Percentiles rank a stretch among this genome's conserved stretches.
Conservation (phyloP, 2,797 vertebrate species). For the Fratercula arctica region DNA sequence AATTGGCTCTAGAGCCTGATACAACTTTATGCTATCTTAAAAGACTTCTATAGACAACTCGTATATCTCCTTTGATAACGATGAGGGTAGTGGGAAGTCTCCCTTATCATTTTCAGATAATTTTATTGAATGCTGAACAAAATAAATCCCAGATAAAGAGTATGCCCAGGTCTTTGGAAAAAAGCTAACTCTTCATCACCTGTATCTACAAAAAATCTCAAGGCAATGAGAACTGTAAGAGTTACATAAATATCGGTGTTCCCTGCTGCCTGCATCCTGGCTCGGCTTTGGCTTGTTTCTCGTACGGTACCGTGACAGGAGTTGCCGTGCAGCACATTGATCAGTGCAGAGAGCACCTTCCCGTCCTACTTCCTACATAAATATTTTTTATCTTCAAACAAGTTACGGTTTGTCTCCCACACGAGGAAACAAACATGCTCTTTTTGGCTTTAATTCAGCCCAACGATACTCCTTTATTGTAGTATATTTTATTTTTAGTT, state of each 20-base stretch:
- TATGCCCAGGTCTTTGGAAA: neutral
- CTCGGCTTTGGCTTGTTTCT: neutral
- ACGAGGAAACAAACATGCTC: neutral
- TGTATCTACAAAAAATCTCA: neutral
- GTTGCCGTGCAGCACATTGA: neutral
- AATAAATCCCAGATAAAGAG: neutral
- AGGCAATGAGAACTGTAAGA: neutral
- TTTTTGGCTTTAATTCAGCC: neutral
- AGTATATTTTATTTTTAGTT: neutral
- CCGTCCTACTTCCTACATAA: neutral
- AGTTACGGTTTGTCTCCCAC: neutral
- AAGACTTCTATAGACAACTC: neutral
- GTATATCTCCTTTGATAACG: neutral
- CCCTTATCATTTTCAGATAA: neutral
- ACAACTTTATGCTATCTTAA: neutral
- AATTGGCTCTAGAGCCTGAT: neutral
- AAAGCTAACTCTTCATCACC: neutral
- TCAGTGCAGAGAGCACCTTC: neutral
- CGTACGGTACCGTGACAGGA: neutral
- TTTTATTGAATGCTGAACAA: neutral
- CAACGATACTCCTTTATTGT: neutral
- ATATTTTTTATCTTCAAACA: neutral
- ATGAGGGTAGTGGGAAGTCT: neutral
- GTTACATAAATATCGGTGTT: neutral
- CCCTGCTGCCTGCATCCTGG: accelerated